A percentile compares a stretch with the other conserved stretches of the same genome.
Conservation (phyloP, 2,888 invertebrate genomes). For the Serrognathus titanus region DNA sequence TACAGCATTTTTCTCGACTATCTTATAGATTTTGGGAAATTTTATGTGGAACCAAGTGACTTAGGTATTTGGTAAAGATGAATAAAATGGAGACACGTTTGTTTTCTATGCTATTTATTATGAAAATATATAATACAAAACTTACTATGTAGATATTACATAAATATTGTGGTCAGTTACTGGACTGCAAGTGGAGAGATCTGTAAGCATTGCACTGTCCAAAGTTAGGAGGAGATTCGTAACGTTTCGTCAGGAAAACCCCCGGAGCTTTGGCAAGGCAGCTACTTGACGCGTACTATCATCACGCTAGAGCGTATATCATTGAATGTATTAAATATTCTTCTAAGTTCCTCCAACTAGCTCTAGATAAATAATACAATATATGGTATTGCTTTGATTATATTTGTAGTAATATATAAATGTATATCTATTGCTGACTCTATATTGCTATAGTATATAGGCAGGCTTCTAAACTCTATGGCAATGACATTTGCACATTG, state of each 20-base stretch:
- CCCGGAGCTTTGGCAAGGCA: slow-evolving; percentile 39
- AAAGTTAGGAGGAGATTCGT: slow-evolving; percentile 28
- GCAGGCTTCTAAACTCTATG: slow-evolving; percentile 43
- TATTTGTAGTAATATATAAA: slow-evolving; percentile 30
- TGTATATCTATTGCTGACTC: slow-evolving; percentile 46
- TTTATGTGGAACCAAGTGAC: no score
- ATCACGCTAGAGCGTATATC: slow-evolving; percentile 39
- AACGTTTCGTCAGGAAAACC: slow-evolving; percentile 29
- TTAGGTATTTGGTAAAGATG: background rate
- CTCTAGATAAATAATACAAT: slow-evolving; percentile 44
- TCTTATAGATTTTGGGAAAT: no score
- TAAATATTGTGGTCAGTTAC: slow-evolving; percentile 50
- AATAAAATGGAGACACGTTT: background rate
- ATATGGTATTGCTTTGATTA: slow-evolving; percentile 48
- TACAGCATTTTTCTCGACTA: no score
- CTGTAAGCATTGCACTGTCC: slow-evolving; percentile 28
- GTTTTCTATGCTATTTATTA: slow-evolving; percentile 53
- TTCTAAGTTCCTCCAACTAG: slow-evolving; percentile 39
- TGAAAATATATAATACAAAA: slow-evolving; percentile 54
- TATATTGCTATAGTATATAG: slow-evolving; percentile 49
- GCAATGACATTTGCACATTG: slow-evolving; percentile 28
- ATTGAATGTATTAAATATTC: slow-evolving; percentile 33
- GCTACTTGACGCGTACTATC: slow-evolving; percentile 40
- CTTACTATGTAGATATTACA: slow-evolving; percentile 47
- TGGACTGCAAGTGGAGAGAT: slow-evolving; percentile 50